Evolutionary conservation across 2,888 invertebrate genomes (phyloP), one percentile per base, ranked within the genome.

Genomic region (Epirrhoe tristata): DNA sequence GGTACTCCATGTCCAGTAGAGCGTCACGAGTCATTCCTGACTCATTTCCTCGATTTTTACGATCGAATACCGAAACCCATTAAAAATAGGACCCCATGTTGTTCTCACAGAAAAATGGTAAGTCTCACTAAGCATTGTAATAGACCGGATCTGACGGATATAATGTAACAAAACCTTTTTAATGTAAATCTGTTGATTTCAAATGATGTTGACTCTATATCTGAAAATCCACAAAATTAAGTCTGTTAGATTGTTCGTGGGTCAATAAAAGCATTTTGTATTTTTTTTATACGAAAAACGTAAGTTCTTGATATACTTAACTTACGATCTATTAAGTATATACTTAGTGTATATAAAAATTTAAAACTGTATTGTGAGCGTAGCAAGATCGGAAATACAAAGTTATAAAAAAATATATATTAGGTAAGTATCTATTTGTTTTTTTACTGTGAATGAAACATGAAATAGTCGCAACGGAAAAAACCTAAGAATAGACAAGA

Each of bases 31-130:
- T 78, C 81, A 80, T 77, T 84, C 85, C 84, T 84, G 83, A 86
- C 87, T 91, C 90, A 91, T 91, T 93, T 92, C 92, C 93, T 90
- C 79, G 74, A 70, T 79, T 81, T 83, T 88, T 83, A 80, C 77
- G 31, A 71, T 69, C 68, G 73, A 83, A 81, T 83, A 81, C 80
- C 76, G 79, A 83, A 81, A 82, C 76, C 79, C 78, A 83, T 85
- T 85, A 81, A 78, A 43, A 74, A 77, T 75, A 58, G 76, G 77
- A 79, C 78, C 75, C 70, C 69, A 64, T 59, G 73, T 67, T 67
- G 76, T 81, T 89, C 88, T 85, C 88, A 88, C 86, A 84, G 81
- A 67, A 76, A 77, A 74, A 77, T 76, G 70, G 72, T 69, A 67
- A 73, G 63, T 69, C 75, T 74, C 76, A 78, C 77, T 76, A 78